Percentiles rank a stretch among this genome's conserved stretches.
These are phyloP conservation scores for Cataglyphis altisquamis DNA, from an alignment of 2,888 invertebrate genomes.

Conservation along the genomic window DNA sequence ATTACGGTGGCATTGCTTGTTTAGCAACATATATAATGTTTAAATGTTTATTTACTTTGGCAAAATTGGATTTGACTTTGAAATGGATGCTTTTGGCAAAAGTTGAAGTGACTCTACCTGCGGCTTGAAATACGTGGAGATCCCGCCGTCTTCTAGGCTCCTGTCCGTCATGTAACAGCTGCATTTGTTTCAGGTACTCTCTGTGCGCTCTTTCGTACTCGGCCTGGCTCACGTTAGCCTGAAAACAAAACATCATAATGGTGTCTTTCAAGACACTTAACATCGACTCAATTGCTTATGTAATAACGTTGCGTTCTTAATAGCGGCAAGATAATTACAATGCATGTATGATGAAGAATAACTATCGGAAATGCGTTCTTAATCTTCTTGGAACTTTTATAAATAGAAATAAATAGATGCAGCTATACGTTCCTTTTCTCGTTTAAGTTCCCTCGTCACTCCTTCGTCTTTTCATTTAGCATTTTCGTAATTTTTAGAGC, in stretches of 20 bases:
- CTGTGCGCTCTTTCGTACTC: constrained; percentile 89
- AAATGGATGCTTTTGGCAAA: background rate
- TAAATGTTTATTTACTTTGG: background rate
- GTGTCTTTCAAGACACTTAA: constrained; percentile 38
- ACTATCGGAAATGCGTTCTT: constrained; percentile 36
- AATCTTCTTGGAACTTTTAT: constrained; percentile 32
- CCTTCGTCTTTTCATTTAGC: background rate
- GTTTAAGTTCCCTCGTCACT: too few relatives aligned
- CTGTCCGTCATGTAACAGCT: constrained; percentile 72
- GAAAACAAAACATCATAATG: constrained; percentile 78
- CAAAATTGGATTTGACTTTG: constrained; percentile 13
- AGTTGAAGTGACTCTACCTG: constrained; percentile 77
- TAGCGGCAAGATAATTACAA: constrained; percentile 46
- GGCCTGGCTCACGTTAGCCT: constrained; percentile 90
- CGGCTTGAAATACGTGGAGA: constrained; percentile 82
- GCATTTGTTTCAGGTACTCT: constrained; percentile 87
- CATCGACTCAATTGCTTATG: constrained; percentile 38
- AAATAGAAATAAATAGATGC: constrained; percentile 4
- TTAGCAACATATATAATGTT: background rate
- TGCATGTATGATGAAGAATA: constrained; percentile 27
- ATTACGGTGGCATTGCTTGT: background rate
- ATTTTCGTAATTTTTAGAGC: too few relatives aligned
- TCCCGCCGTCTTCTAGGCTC: constrained; percentile 77
- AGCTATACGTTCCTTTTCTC: background rate
- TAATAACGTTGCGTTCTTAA: constrained; percentile 53